Conservation (phyloP, 1,140 invertebrate genomes). For the Proctacanthus coquilletti region DNA sequence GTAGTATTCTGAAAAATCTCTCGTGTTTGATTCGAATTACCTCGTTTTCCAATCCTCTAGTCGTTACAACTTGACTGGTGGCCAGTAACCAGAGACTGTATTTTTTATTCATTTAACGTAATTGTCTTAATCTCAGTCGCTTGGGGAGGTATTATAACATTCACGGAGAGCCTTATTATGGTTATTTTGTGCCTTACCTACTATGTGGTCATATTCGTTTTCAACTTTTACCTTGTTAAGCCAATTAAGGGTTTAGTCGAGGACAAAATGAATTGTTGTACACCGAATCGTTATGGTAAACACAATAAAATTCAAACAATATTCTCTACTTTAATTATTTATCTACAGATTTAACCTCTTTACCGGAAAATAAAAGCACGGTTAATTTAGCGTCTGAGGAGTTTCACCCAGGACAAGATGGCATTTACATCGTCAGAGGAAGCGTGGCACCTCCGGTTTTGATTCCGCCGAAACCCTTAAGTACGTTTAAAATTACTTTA, state of each 20-base stretch:
- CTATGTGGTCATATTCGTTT: constrained; percentile 41
- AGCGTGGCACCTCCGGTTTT: no score
- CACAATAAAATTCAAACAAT: not conserved
- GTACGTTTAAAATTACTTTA: no score
- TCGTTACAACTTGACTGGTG: constrained; percentile 66
- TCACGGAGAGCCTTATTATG: constrained; percentile 58
- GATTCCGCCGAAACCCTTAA: no score
- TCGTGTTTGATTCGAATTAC: not conserved
- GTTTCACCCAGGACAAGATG: no score
- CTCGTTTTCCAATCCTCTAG: constrained; percentile 34
- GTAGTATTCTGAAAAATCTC: constrained; percentile 30
- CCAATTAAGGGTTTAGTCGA: constrained; percentile 25
- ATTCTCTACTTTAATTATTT: not conserved
- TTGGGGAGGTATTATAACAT: constrained; percentile 61
- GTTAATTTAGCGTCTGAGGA: no score
- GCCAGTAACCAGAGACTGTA: constrained; percentile 69
- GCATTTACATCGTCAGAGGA: no score
- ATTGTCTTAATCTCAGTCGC: constrained; percentile 56
- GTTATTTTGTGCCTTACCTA: constrained; percentile 54
- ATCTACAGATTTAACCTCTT: not conserved
- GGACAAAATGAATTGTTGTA: constrained; percentile 25
- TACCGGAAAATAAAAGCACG: no score
- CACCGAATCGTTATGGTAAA: constrained; percentile 24
- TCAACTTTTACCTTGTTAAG: constrained; percentile 32
- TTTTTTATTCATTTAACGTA: constrained; percentile 67